Evolutionary conservation across 2,888 invertebrate genomes (phyloP).

Genomic region (Rhamphomyia laevipes): DNA sequence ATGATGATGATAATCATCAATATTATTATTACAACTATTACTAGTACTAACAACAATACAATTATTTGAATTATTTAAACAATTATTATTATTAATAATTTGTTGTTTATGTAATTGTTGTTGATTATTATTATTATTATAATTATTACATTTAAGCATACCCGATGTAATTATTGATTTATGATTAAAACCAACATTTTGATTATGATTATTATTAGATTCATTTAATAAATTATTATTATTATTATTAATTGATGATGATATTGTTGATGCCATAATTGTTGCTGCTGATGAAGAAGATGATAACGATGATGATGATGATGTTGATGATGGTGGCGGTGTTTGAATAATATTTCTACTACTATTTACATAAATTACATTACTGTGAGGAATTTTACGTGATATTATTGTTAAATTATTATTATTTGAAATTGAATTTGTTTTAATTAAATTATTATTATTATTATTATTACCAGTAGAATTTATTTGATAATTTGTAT

Average conservation of each 20-base stretch:
- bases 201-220: too few species aligned
- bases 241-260: not conserved
- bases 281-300: not conserved
- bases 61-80: too few species aligned
- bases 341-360: conserved; percentile 6
- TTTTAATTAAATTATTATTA: not conserved
- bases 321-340: conserved; percentile 4
- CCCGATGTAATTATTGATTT: conserved; percentile 4
- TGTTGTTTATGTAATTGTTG: not conserved
- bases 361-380: conserved; percentile 32
- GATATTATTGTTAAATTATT: conserved; percentile 14
- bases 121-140: not conserved
- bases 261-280: not conserved
- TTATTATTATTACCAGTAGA: too few species aligned
- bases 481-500: not conserved
- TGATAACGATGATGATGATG: not conserved
- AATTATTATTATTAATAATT: not conserved
- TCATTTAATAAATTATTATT: not conserved
- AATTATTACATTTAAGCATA: conserved; percentile 12
- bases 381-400: conserved; percentile 31
- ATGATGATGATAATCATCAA: conserved; percentile 8
- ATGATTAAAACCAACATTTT: too few species aligned
- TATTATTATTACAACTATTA: conserved; percentile 6
- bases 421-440: not conserved
- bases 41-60: not conserved